Evolutionary conservation across 2,113 vertebrate genomes (phyloP).

Genomic region (Pygoscelis antarcticus): DNA sequence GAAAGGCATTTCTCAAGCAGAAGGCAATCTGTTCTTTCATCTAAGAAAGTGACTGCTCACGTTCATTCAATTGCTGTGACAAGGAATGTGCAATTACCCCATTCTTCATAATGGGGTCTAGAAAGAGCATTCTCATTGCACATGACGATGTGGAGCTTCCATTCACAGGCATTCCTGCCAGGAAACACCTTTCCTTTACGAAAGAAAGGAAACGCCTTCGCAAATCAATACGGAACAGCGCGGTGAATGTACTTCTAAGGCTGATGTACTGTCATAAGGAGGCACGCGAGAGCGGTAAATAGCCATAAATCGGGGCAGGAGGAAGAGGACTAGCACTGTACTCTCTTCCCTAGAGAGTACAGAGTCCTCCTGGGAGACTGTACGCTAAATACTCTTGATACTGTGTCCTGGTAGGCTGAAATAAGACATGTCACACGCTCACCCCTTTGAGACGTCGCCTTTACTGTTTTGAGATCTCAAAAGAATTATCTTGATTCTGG

Average conservation of each 20-base stretch:
- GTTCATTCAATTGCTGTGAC: not conserved
- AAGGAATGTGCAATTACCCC: not conserved
- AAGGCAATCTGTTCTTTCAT: not conserved
- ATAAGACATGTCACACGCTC: not conserved
- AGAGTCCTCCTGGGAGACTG: not conserved
- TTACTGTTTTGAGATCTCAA: not conserved
- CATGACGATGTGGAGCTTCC: accelerated
- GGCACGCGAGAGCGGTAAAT: not conserved
- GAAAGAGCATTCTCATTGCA: not conserved
- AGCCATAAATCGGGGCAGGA: accelerated
- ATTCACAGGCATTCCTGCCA: too few relatives aligned
- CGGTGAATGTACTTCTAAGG: not conserved
- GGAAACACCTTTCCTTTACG: not conserved
- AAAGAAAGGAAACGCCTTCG: not conserved
- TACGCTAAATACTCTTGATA: not conserved
- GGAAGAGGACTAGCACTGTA: not conserved
- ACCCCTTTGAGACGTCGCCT: not conserved
- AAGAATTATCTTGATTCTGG: not conserved
- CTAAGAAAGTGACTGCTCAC: not conserved
- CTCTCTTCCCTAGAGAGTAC: not conserved
- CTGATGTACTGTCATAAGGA: not conserved
- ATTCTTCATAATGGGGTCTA: not conserved
- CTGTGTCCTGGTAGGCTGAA: not conserved
- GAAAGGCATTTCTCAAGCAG: not conserved
- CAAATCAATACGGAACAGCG: too few relatives aligned